These are phyloP conservation scores for Tinamus major DNA, from an alignment of 2,797 vertebrate genomes.

Conservation along the genomic window DNA sequence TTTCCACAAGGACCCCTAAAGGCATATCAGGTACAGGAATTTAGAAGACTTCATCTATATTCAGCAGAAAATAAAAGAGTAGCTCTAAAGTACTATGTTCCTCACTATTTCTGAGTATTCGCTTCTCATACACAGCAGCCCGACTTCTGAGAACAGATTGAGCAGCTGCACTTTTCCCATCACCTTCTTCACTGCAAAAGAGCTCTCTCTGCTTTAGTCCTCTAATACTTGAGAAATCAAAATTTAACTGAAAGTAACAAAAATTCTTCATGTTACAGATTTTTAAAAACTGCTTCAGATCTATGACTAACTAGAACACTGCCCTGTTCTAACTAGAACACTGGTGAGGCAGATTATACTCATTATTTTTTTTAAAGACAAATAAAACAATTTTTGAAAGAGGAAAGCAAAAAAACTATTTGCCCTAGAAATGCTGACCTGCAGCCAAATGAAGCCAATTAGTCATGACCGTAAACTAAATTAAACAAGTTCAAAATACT, in stretches of 20 bases:
- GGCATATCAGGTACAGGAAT: conserved; percentile 35
- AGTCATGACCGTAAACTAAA: conserved; percentile 49
- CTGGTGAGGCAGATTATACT: conserved; percentile 47
- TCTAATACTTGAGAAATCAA: conserved; percentile 12
- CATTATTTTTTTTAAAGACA: conserved; percentile 38
- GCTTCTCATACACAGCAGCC: conserved; percentile 16
- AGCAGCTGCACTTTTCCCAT: conserved; percentile 14
- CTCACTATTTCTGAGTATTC: conserved; percentile 26
- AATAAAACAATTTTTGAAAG: conserved; percentile 22
- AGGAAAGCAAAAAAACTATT: conserved; percentile 17
- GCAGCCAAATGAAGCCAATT: conserved; percentile 15
- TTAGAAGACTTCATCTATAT: conserved; percentile 45
- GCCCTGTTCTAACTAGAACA: conserved; percentile 13
- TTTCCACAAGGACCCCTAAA: conserved; percentile 43
- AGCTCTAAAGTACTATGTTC: conserved; percentile 14
- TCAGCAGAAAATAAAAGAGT: conserved; percentile 36
- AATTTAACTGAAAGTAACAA: not conserved
- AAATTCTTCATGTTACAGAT: not conserved
- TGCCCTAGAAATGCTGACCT: conserved; percentile 19
- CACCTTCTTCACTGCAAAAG: conserved; percentile 1
- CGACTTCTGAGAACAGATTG: conserved; percentile 39
- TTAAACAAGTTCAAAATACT: conserved; percentile 31
- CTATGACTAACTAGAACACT: not conserved
- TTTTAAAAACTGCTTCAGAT: conserved; percentile 5
- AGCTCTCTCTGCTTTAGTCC: not conserved